phyloP scores from a whole-genome alignment of 2,797 vertebrate genomes.

The Muscicapa striata region DNA sequence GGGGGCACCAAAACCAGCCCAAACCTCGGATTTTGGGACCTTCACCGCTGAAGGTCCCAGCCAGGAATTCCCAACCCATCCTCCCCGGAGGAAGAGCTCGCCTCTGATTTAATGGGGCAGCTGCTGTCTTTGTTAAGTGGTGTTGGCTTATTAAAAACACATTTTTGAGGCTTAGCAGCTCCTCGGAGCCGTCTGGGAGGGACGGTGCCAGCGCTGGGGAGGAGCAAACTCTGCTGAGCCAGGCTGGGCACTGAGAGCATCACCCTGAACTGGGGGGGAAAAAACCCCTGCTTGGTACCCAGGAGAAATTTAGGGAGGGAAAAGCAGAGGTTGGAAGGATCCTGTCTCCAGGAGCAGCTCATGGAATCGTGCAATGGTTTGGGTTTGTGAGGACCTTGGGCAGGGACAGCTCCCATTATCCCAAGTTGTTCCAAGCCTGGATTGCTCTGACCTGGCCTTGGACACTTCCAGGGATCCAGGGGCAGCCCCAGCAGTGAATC shows the following conservation, averaged over 20 bases:
- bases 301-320: fast-evolving
- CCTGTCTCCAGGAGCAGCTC: too few species aligned
- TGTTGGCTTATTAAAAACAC: conserved; percentile 36
- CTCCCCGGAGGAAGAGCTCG: background rate
- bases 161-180: conserved; percentile 67
- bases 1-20: background rate
- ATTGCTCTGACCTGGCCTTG: background rate
- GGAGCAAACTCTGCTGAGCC: fast-evolving
- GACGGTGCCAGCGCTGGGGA: background rate
- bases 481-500: background rate
- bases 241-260: background rate
- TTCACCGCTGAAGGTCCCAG: background rate
- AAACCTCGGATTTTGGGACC: background rate
- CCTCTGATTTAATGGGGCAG: background rate
- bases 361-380: background rate
- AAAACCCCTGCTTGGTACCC: fast-evolving
- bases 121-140: background rate
- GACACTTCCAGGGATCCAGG: background rate
- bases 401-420: background rate
- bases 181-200: background rate
- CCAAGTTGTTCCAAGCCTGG: background rate
- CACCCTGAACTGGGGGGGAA: fast-evolving
- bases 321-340: background rate
- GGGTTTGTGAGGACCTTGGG: background rate
- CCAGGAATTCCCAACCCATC: fast-evolving